Evolutionary conservation across 2,113 vertebrate genomes (phyloP).

Genomic region (Lepisosteus oculatus): DNA sequence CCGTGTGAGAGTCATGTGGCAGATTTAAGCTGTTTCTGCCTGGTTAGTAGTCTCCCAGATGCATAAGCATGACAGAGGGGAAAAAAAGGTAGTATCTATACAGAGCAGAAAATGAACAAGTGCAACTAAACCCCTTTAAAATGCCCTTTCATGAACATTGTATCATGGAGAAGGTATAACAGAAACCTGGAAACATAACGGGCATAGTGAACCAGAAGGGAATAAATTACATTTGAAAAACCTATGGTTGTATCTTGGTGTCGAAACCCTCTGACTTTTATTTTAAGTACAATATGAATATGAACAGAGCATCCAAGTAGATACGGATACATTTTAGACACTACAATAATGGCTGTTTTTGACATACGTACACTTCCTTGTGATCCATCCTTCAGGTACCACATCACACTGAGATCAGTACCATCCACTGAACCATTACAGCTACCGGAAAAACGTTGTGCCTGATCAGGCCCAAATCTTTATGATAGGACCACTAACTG

Average conservation of each 20-base stretch:
- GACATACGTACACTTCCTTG: too few relatives aligned
- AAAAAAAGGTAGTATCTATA: neutral
- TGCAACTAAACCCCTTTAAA: neutral
- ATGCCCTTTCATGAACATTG: neutral
- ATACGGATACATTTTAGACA: too few relatives aligned
- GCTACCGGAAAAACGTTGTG: too few relatives aligned
- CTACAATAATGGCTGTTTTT: too few relatives aligned
- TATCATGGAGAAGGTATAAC: too few relatives aligned
- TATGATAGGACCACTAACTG: too few relatives aligned
- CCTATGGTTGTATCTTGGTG: constrained; percentile 18
- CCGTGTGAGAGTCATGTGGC: neutral
- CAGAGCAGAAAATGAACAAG: neutral
- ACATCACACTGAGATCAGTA: too few relatives aligned
- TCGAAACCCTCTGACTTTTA: constrained; percentile 43
- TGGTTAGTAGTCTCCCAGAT: constrained; percentile 7
- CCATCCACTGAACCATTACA: too few relatives aligned
- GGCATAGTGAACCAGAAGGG: neutral
- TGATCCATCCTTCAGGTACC: too few relatives aligned
- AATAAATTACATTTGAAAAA: neutral
- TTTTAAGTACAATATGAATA: constrained; percentile 20
- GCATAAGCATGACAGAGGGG: neutral
- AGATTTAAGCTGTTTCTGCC: neutral
- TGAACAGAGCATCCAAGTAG: too few relatives aligned
- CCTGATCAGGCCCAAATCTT: too few relatives aligned
- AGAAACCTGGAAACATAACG: neutral